Base-by-base conservation (phyloP, 2,113 vertebrate species). In the Orthonyx spaldingii region DNA sequence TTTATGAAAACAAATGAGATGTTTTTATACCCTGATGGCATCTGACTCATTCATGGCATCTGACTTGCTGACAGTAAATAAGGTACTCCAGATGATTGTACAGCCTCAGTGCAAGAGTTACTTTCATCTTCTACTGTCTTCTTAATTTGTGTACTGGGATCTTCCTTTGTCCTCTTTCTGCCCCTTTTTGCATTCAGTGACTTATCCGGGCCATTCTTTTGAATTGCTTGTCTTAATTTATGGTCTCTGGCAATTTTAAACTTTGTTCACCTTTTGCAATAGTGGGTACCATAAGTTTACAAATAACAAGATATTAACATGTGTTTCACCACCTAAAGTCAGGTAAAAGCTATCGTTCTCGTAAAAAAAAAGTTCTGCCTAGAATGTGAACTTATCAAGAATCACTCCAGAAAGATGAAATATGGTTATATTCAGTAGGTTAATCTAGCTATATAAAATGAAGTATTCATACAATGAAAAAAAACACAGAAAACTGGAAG, bases 1-100 rank as follows among this genome's bases (percentile, higher is more conserved):
- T 96, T 96, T 97, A 93, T 96, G 75, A 96, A 97, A 97, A 97
- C 96, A 97, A 97, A 97, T 92, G 60, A 77, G 86, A 74, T 94
- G 90, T 76, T 97, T 97, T 95, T 97, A 93, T 94, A 93, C 80
- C 84, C 78, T 86, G 57, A 74, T 96, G 84, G 88, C 94, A 94
- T 95, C 81, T 93, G 89, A 97, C 61, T 95, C 89, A 80, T 80
- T 95, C 66, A 82, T 79, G 91, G 94, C 82, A 96, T 94, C 86
- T 93, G 88, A 96, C 86, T 97, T 93, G 74, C 57, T 92, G 76
- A 95, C 84, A 94, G 86, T 81, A 74, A 93, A 92, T 86, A 95
- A 86, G 57, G 61, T 94, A 75, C 50, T 61, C n/a, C 56, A 90
- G 77, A 81, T 92, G 8, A 89, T 92, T 89, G 46, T 84, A 63